phyloP scores from a whole-genome alignment of 2,113 vertebrate species.

The Platysteira castanea region DNA sequence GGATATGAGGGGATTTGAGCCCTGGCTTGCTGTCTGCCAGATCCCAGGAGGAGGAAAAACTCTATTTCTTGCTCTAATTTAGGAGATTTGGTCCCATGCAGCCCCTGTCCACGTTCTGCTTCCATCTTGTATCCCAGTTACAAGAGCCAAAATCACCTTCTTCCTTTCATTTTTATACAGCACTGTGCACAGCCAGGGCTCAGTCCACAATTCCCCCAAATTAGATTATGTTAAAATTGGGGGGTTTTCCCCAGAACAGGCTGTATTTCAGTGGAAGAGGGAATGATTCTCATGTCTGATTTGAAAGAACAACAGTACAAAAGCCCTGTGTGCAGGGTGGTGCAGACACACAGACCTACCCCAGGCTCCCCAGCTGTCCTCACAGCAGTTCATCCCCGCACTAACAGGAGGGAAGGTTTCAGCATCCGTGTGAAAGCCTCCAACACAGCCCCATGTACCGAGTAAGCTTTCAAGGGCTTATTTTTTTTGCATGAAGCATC shows the following conservation, averaged over 20 bases:
- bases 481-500: neutral
- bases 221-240: neutral
- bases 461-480: neutral
- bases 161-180: neutral
- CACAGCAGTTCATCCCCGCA: rapidly evolving
- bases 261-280: neutral
- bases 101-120: neutral
- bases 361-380: neutral
- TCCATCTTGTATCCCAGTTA: neutral
- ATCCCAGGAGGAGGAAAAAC: neutral
- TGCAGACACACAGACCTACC: neutral
- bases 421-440: neutral
- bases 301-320: neutral
- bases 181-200: neutral
- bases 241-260: rapidly evolving
- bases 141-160: neutral
- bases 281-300: neutral
- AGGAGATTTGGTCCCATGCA: neutral
- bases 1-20: neutral
- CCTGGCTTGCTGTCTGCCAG: neutral
- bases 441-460: neutral
- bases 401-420: neutral
- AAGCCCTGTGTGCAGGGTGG: neutral
- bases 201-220: neutral
- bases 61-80: neutral